These are phyloP conservation scores for Vesta saturnalis DNA, from an alignment of 2,888 invertebrate genomes.

Conservation along the genomic window DNA sequence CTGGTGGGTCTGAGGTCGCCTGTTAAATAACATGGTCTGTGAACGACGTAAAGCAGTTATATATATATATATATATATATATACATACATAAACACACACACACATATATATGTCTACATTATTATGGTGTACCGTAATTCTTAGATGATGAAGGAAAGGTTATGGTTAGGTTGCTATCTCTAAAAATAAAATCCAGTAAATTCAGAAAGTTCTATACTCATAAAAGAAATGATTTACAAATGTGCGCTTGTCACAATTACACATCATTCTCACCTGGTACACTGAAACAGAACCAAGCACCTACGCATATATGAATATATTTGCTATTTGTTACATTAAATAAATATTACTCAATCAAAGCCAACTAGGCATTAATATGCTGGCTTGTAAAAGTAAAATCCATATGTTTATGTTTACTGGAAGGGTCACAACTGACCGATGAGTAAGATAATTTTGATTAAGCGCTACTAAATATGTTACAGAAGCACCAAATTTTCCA, in stretches of 20 bases:
- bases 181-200: slow-evolving; percentile 20
- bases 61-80: too few species aligned
- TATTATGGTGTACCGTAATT: too few species aligned
- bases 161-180: slow-evolving; percentile 4
- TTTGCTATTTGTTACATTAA: slow-evolving; percentile 58
- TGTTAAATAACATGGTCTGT: too few species aligned
- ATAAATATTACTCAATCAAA: slow-evolving; percentile 59
- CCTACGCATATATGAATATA: slow-evolving; percentile 57
- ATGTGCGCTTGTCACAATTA: slow-evolving; percentile 64
- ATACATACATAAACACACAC: too few species aligned
- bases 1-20: too few species aligned
- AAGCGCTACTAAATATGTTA: slow-evolving; percentile 36
- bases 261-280: slow-evolving; percentile 52
- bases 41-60: too few species aligned
- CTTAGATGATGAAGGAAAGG: too few species aligned
- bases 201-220: slow-evolving; percentile 65
- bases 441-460: slow-evolving; percentile 33
- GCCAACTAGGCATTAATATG: slow-evolving; percentile 50
- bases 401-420: slow-evolving; percentile 32
- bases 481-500: slow-evolving; percentile 38
- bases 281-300: slow-evolving; percentile 63
- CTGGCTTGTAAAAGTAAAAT: slow-evolving; percentile 44
- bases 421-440: slow-evolving; percentile 24
- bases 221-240: slow-evolving; percentile 68
- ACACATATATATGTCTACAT: too few species aligned